These are phyloP conservation scores for Meleagris gallopavo DNA, from an alignment of 2,113 vertebrate species.

Conservation along the genomic window DNA sequence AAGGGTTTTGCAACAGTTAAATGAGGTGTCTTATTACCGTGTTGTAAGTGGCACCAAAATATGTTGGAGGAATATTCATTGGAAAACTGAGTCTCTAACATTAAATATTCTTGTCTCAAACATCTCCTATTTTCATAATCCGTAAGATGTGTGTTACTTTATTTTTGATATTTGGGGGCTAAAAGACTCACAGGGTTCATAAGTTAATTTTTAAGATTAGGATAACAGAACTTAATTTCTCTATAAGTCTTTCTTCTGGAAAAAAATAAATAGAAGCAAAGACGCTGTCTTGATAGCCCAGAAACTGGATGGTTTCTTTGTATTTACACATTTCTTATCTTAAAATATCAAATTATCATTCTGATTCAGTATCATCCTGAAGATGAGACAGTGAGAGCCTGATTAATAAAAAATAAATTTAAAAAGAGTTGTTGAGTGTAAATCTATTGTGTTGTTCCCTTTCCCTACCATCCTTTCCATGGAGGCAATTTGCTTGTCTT, in stretches of 20 bases:
- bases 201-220: neutral
- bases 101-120: neutral
- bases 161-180: neutral
- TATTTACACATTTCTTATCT: neutral
- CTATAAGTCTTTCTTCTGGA: neutral
- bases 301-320: neutral
- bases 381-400: neutral
- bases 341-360: neutral
- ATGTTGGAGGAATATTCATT: neutral
- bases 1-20: neutral
- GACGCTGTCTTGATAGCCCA: neutral
- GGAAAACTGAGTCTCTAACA: neutral
- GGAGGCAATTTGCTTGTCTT: neutral
- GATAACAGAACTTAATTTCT: neutral
- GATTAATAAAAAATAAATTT: neutral
- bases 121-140: neutral
- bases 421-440: neutral
- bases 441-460: neutral
- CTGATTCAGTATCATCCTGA: neutral
- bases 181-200: neutral
- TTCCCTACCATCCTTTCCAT: neutral
- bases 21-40: neutral
- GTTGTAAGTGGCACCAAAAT: neutral
- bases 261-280: neutral
- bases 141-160: fast-evolving